Conservation (phyloP, 2,797 vertebrate genomes). For the Stomatorhinus walkeri region DNA sequence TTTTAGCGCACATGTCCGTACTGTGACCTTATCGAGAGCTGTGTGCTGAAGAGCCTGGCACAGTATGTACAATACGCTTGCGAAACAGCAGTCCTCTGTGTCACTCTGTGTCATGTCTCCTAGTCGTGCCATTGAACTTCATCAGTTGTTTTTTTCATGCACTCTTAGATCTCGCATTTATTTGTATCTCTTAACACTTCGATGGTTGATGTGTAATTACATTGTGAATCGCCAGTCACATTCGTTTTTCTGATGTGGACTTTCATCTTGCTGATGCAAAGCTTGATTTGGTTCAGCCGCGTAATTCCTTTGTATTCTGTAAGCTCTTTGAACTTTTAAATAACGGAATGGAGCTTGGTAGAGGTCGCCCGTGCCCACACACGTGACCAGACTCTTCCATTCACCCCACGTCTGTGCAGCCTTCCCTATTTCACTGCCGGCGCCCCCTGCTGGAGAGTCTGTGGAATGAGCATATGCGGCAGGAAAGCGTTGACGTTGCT, state of each 20-base stretch:
- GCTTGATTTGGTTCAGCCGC: neutral
- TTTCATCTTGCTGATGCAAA: neutral
- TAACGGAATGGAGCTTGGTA: neutral
- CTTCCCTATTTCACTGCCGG: conserved; percentile 37
- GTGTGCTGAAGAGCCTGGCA: neutral
- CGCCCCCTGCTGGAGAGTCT: conserved; percentile 51
- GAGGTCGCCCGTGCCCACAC: neutral
- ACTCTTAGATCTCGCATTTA: neutral
- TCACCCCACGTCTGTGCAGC: neutral
- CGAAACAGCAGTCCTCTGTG: neutral
- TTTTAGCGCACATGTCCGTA: neutral
- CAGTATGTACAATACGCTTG: neutral
- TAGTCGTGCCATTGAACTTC: neutral
- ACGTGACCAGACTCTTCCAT: neutral
- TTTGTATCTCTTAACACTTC: neutral
- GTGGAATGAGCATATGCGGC: conserved; percentile 82
- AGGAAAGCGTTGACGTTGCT: conserved; percentile 89
- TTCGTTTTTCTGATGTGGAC: neutral
- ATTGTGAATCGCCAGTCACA: neutral
- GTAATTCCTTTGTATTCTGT: neutral
- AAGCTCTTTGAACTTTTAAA: neutral
- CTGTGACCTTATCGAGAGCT: neutral
- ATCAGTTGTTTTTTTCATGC: neutral
- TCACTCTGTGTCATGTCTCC: neutral
- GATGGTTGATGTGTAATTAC: neutral